Percentiles rank a stretch among this genome's conserved stretches.
phyloP scores from a whole-genome alignment of 2,888 invertebrate species.

The Rutpela maculata region DNA sequence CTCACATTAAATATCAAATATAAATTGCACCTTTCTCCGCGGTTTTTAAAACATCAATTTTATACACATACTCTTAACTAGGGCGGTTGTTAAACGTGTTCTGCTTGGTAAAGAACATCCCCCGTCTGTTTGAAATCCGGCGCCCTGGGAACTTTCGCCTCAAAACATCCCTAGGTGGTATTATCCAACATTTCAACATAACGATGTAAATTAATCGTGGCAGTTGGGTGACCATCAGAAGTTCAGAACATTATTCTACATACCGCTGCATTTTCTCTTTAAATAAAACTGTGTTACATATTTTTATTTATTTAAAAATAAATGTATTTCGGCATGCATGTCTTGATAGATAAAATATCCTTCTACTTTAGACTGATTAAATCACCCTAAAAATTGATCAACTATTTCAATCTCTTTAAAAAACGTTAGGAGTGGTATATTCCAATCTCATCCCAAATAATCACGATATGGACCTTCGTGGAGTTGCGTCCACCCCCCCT shows the following conservation, averaged over 20 bases:
- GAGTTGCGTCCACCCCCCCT: no score
- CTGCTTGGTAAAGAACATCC: not conserved
- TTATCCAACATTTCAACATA: slow-evolving; percentile 4
- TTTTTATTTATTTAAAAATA: no score
- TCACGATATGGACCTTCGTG: no score
- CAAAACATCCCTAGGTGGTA: not conserved
- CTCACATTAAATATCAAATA: not conserved
- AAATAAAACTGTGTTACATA: not conserved
- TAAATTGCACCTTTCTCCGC: not conserved
- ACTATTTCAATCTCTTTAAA: no score
- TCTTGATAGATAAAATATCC: no score
- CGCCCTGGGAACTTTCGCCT: not conserved
- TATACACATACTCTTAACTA: not conserved
- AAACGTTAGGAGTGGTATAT: no score
- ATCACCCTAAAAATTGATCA: no score
- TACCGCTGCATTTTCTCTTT: not conserved
- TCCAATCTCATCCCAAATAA: no score
- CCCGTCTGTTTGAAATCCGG: not conserved
- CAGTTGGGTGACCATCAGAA: not conserved
- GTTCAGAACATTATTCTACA: not conserved
- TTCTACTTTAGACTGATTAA: no score
- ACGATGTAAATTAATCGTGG: slow-evolving; percentile 3
- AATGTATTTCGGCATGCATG: no score
- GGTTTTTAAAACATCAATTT: not conserved
- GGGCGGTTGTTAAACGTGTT: not conserved